Evolutionary conservation across 2,888 invertebrate species (phyloP).

Genomic region (Drosophila meridiana): DNA sequence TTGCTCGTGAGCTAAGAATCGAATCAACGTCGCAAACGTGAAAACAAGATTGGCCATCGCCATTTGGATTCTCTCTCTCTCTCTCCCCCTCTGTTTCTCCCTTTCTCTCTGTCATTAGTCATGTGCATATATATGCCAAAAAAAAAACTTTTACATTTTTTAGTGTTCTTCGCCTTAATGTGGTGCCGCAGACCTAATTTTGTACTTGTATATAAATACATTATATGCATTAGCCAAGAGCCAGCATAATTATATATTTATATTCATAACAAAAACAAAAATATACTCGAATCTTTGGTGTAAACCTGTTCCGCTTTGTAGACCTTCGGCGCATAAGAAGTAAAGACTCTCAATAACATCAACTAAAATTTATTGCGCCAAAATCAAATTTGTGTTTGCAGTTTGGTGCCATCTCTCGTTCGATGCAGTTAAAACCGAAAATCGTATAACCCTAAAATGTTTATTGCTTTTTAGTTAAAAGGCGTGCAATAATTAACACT

Average conservation of each 20-base stretch:
- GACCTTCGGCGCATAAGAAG: conserved; percentile 7
- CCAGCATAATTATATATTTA: conserved; percentile 5
- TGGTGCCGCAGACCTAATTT: conserved; percentile 19
- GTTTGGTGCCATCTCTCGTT: conserved; percentile 49
- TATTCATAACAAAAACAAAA: conserved; percentile 3
- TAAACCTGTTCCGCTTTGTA: conserved; percentile 39
- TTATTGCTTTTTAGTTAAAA: conserved; percentile 58
- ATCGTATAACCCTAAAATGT: conserved; percentile 31
- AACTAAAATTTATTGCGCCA: conserved; percentile 30
- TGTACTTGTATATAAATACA: not conserved
- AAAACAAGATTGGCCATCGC: conserved; percentile 65
- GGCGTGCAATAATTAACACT: conserved; percentile 68
- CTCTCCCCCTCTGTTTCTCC: not conserved
- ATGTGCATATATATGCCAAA: conserved; percentile 32
- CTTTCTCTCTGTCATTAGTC: conserved; percentile 63
- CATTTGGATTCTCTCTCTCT: conserved; percentile 30
- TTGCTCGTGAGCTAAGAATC: conserved; percentile 64
- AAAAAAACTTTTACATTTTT: conserved; percentile 18
- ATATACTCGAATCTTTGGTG: conserved; percentile 2
- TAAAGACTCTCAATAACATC: not conserved
- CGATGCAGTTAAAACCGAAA: conserved; percentile 53
- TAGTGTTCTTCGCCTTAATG: not conserved
- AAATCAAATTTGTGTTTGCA: conserved; percentile 35
- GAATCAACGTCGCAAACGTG: conserved; percentile 64
- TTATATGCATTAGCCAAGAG: conserved; percentile 5